Conservation (phyloP, 2,888 invertebrate genomes). For the Lomographa bimaculata region DNA sequence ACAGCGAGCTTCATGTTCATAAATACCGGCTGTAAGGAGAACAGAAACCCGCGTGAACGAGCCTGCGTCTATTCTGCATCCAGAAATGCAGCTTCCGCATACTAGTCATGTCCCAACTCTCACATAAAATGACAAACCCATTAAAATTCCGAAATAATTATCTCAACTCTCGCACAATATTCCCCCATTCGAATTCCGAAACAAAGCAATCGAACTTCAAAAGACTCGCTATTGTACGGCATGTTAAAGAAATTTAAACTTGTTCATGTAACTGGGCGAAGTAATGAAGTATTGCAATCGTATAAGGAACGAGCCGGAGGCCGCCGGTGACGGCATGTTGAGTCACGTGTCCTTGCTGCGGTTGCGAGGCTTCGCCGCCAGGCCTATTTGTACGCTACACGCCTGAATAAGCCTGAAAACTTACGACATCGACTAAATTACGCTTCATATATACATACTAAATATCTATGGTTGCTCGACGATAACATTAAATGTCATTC, state of each 20-base stretch:
- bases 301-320: constrained; percentile 48
- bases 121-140: no score
- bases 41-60: constrained; percentile 17
- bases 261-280: no score
- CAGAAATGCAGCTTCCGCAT: constrained; percentile 19
- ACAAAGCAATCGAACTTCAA: background rate
- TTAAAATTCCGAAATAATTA: no score
- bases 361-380: constrained; percentile 49
- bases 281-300: no score
- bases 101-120: constrained; percentile 4
- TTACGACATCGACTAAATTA: constrained; percentile 19
- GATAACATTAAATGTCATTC: no score
- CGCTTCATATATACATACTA: no score
- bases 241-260: no score
- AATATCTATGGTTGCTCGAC: no score
- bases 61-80: constrained; percentile 10
- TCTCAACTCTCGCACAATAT: no score
- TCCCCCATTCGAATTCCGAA: constrained; percentile 5
- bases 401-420: constrained; percentile 34
- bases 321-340: constrained; percentile 53
- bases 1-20: constrained; percentile 10
- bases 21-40: constrained; percentile 20
- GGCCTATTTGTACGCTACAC: constrained; percentile 37
- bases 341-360: constrained; percentile 59
- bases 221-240: no score